Conservation (phyloP, 2,888 invertebrate genomes). For the Odontomyia ornata region DNA sequence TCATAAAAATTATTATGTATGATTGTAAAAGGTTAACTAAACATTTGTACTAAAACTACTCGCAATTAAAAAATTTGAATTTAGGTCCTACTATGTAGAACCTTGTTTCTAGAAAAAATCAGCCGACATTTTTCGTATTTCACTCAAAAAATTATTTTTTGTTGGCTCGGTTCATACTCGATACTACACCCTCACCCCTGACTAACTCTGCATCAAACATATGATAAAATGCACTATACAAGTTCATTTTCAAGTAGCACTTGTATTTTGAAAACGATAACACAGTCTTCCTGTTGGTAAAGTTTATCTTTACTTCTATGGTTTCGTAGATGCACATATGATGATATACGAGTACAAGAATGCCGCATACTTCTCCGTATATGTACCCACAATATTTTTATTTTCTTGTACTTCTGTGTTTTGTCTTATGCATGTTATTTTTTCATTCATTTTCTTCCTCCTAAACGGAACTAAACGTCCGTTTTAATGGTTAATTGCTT, state of each 20-base stretch:
- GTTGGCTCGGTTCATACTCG: no score
- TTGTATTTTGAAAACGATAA: neutral
- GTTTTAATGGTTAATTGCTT: slow-evolving; percentile 9
- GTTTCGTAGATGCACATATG: neutral
- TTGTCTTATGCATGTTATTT: neutral
- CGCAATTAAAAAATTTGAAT: no score
- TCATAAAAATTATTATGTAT: no score
- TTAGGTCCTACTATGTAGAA: no score
- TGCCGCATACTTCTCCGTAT: no score
- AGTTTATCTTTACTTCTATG: neutral
- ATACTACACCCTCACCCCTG: neutral
- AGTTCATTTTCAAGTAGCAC: slow-evolving; percentile 13
- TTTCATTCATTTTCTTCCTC: neutral
- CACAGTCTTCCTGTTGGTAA: slow-evolving; percentile 4
- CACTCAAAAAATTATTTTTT: no score
- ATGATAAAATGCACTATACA: neutral
- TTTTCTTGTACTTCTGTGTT: slow-evolving; percentile 5
- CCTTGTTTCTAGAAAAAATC: no score
- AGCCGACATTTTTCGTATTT: no score
- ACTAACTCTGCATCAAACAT: neutral
- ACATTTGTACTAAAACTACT: no score
- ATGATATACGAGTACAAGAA: no score
- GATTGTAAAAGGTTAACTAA: no score
- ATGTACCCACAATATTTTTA: neutral
- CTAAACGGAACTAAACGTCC: slow-evolving; percentile 10